Base-by-base conservation (phyloP, 1,140 invertebrate species). In the Temnothorax longispinosus region DNA sequence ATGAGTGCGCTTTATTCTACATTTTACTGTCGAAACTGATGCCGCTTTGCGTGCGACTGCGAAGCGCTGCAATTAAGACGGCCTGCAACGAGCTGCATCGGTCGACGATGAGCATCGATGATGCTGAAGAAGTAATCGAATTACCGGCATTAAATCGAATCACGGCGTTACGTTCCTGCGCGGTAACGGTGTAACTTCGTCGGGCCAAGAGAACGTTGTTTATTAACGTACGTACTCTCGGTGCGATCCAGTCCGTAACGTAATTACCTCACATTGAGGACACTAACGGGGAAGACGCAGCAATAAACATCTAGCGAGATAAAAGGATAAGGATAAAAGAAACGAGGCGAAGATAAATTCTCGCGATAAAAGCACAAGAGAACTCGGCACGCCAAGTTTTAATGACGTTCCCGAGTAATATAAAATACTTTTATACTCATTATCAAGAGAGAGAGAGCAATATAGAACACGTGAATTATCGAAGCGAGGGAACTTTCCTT, bases 381-480 rank as follows among this genome's bases (percentile, higher is more conserved):
- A 84, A 84, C 80, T 84, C 69, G 69, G 69, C 69, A 84, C 80
- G 69, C 80, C 80, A 84, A 84, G 54, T 84, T 84, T 84, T 84
- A 84, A 84, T 84, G 80, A 84, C 80, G 56, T 84, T 84, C 80
- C 44, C 67, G 69, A 84, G 80, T 84, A 84, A 84, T 84, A 75
- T 84, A 84, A 84, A 84, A 84, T 84, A 84, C 80, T 84, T 84
- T 84, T 84, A 84, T 74, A 84, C 80, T 84, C 80, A 84, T 84
- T 84, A 84, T 84, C 69, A 50, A 62, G 69, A 84, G 27, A 56
- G 50, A 84, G 27, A 74, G 50, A 52, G 69, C 69, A 84, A 84
- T 84, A 84, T 84, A 84, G 80, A 84, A 84, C 74, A 84, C 56
- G 80, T 75, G 80, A 84, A 84, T 84, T 84, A 84, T 84, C 69